Evolutionary conservation across 2,113 vertebrate species (phyloP), one percentile per base, ranked within the genome.

Genomic region (Thalassarche chlororhynchos): DNA sequence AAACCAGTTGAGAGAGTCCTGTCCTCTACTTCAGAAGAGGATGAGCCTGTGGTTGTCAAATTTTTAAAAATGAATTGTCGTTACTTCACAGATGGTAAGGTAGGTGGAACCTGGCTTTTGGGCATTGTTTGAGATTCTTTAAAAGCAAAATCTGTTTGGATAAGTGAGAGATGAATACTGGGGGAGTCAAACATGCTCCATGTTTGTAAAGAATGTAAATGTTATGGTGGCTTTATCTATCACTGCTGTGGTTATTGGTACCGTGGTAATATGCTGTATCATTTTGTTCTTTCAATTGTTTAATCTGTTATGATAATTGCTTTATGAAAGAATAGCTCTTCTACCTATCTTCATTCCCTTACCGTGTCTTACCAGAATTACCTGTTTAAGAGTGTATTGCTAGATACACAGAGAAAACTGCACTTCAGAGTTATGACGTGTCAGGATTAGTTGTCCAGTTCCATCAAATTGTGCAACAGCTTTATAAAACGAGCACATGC

Each of bases 51-150:
- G 14, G 99, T 99, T 5, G 99, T 99, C 61, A 99, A 99, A 96
- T 99, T 99, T 97, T 98, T 99, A 93, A 99, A 99, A 98, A 99
- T 99, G 99, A 99, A 99, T 97, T 99, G 99, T 98, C 99, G 99
- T 55, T 99, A 99, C 92, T 99, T 99, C 98, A 99, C 99, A 2
- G 99, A 99, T 78, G 99, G 99, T 89, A 99, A 99, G 99, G 99
- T 99, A 97, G 62, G 98, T 93, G 40, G 17, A 74, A 70, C 44
- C 34, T 65, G 72, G 15, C n/a, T 87, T 77, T 65, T 21, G 51
- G 32, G 26, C 15, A 19, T 66, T 71, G 36, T 61, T 71, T 68
- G 29, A 61, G n/a, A 61, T 72, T 58, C 14, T 71, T 77, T 60
- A 61, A 54, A 80, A 64, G 62, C 12, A 32, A 92, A 72, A 76